Conservation (phyloP, 2,797 vertebrate species). For the Acanthurus lineatus region DNA sequence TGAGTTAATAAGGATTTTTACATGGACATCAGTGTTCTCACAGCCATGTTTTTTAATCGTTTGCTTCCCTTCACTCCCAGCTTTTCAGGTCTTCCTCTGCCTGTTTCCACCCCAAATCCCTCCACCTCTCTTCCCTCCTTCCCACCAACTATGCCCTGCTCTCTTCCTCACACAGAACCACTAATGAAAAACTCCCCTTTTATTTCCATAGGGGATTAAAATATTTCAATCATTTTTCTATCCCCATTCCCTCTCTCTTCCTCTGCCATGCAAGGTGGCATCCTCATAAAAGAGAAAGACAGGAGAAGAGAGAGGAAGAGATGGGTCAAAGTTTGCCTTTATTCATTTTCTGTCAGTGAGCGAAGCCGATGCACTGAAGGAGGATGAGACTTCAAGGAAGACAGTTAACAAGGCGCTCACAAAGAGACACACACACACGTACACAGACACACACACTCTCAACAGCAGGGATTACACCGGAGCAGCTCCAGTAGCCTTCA, state of each 20-base stretch:
- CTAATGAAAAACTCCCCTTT: constrained; percentile 43
- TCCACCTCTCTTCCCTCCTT: not conserved
- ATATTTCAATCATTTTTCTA: constrained; percentile 42
- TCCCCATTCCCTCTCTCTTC: not conserved
- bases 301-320: not conserved
- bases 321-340: constrained; percentile 23
- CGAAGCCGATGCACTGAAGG: not conserved
- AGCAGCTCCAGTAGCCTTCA: not conserved
- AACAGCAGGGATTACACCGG: not conserved
- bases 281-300: constrained; percentile 27
- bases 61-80: not conserved
- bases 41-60: not conserved
- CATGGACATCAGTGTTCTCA: not conserved
- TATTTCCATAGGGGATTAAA: constrained; percentile 41
- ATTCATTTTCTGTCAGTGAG: constrained; percentile 19
- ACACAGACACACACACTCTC: not conserved
- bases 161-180: constrained; percentile 8
- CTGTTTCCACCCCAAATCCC: not conserved
- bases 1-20: constrained; percentile 21
- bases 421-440: not conserved
- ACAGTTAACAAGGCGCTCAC: constrained; percentile 21
- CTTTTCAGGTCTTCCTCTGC: not conserved
- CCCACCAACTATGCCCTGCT: too few relatives aligned
- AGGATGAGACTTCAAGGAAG: constrained; percentile 43
- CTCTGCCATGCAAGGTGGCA: not conserved